These are phyloP conservation scores for Callitettix versicolor DNA, from an alignment of 1,140 invertebrate species.

Conservation along the genomic window DNA sequence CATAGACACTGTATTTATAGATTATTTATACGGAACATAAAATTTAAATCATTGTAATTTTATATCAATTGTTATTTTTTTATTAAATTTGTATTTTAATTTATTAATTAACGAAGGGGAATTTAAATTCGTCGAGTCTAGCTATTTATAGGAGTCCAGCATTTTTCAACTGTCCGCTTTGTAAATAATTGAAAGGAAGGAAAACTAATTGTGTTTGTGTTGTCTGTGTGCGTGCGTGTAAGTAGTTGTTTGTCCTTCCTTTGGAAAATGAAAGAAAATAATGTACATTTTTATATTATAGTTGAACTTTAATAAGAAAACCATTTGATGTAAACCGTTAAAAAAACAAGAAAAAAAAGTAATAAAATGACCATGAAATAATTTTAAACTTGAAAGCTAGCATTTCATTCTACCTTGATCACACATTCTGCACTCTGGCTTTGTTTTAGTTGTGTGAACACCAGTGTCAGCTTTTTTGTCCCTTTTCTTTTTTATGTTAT, in stretches of 20 bases:
- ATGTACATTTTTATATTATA: slow-evolving; percentile 16
- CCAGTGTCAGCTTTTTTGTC: too few species aligned
- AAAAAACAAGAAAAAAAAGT: background rate
- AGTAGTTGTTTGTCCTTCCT: slow-evolving; percentile 5
- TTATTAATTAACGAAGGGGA: too few species aligned
- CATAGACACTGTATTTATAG: background rate
- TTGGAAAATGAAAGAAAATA: background rate
- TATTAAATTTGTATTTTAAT: background rate
- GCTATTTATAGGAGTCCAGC: slow-evolving; percentile 9
- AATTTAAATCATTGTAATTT: too few species aligned
- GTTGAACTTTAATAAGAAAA: slow-evolving; percentile 11
- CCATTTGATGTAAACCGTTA: slow-evolving; percentile 9
- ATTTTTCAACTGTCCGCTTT: slow-evolving; percentile 14
- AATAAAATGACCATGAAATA: slow-evolving; percentile 12
- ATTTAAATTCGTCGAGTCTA: background rate
- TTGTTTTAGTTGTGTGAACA: background rate
- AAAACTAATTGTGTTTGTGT: slow-evolving; percentile 4
- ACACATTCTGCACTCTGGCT: slow-evolving; percentile 17
- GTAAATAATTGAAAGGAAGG: slow-evolving; percentile 13
- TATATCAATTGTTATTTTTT: too few species aligned
- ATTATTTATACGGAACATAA: too few species aligned
- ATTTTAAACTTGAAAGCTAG: background rate
- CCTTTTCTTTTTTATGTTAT: too few species aligned
- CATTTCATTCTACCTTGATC: background rate
- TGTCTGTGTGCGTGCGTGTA: slow-evolving; percentile 13